These are phyloP conservation scores for Arctia plantaginis DNA, from an alignment of 2,888 invertebrate species.

Conservation along the genomic window DNA sequence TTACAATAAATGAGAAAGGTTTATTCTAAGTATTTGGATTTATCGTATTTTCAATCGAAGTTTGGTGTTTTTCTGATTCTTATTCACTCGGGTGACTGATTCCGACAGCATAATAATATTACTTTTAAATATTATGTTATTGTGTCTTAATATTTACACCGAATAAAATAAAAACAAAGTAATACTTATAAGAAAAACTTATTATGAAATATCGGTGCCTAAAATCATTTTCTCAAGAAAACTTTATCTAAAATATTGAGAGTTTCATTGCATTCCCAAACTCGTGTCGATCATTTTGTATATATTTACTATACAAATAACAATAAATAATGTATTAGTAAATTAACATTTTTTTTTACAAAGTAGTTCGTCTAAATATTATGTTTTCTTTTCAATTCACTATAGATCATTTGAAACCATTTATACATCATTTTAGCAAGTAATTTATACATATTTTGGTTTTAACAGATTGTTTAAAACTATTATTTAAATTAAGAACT, in stretches of 20 bases:
- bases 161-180: not conserved
- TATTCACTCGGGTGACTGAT: not conserved
- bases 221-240: not conserved
- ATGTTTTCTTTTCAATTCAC: too few species aligned
- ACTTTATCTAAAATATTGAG: not conserved
- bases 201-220: not conserved
- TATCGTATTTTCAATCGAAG: not conserved
- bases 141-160: not conserved
- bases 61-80: not conserved
- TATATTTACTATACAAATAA: not conserved
- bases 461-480: not conserved
- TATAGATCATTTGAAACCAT: too few species aligned
- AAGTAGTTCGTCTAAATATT: too few species aligned
- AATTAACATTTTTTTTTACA: not conserved
- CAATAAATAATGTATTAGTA: not conserved
- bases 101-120: not conserved
- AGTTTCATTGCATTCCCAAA: not conserved
- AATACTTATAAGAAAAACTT: not conserved
- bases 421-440: too few species aligned
- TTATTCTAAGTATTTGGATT: not conserved
- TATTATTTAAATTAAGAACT: not conserved
- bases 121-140: not conserved
- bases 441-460: not conserved
- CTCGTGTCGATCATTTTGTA: not conserved
- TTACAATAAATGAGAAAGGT: slow-evolving; percentile 1